Evolutionary conservation across 2,113 vertebrate species (phyloP).

Genomic region (Aptenodytes forsteri): DNA sequence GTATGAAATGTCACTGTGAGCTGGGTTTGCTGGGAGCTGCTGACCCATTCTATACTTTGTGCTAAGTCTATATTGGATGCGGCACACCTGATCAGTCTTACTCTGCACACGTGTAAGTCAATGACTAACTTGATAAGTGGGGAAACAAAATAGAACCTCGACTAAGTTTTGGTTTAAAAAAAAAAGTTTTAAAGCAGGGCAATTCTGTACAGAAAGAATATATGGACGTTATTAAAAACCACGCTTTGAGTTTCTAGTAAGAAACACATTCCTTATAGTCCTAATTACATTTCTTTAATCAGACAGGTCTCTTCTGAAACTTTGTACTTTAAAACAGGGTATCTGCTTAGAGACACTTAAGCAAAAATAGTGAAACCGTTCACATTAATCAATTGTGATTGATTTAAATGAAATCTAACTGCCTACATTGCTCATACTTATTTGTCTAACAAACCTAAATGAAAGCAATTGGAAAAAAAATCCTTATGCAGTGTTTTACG

Average conservation of each 20-base stretch:
- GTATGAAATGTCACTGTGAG: neutral
- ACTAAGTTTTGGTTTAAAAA: neutral
- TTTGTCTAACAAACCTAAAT: slow-evolving; percentile 30
- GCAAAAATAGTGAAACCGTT: neutral
- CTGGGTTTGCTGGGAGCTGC: neutral
- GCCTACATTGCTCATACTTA: neutral
- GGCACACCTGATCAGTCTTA: neutral
- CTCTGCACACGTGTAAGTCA: neutral
- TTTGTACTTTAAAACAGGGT: neutral
- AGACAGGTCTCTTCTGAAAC: neutral
- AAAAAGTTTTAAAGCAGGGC: neutral
- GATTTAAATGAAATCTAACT: slow-evolving; percentile 41
- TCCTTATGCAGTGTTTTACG: neutral
- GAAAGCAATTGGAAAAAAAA: neutral
- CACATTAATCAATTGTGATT: slow-evolving; percentile 18
- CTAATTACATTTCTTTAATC: slow-evolving; percentile 11
- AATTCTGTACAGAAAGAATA: neutral
- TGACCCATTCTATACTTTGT: neutral
- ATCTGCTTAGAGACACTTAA: neutral
- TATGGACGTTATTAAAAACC: neutral
- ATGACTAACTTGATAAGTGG: neutral
- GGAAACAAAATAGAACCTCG: neutral
- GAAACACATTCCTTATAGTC: neutral
- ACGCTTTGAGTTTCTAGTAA: neutral
- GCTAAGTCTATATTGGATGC: neutral